Evolutionary conservation across 2,797 vertebrate species (phyloP).

Genomic region (Macropus fuliginosus): DNA sequence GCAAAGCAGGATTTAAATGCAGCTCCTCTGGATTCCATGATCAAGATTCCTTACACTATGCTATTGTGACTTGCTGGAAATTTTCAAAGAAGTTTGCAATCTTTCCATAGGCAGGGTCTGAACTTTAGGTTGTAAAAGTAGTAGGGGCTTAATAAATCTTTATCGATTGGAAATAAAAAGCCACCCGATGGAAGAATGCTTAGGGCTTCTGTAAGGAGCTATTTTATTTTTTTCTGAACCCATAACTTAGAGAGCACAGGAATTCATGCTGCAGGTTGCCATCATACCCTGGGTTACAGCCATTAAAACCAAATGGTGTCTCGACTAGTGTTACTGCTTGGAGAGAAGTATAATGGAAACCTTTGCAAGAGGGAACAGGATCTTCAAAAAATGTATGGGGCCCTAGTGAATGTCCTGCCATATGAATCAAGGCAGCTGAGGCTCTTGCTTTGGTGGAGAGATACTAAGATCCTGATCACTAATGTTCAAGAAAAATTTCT

Average conservation of each 20-base stretch:
- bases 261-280: not conserved
- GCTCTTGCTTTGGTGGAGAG: not conserved
- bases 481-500: not conserved
- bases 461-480: not conserved
- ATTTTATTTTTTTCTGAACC: not conserved
- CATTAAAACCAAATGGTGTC: not conserved
- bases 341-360: not conserved
- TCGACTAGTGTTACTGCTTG: not conserved
- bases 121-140: not conserved
- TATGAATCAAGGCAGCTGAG: not conserved
- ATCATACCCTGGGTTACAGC: not conserved
- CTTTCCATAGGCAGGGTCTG: not conserved
- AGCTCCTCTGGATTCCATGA: not conserved
- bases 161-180: not conserved
- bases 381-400: not conserved
- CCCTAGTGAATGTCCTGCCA: too few species aligned
- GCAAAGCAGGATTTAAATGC: not conserved
- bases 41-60: not conserved
- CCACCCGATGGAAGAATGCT: not conserved
- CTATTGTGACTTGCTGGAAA: not conserved
- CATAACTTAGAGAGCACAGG: not conserved
- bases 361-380: not conserved
- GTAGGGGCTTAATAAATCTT: not conserved
- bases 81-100: not conserved
- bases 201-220: not conserved